Conservation (phyloP, 2,113 vertebrate genomes). For the Oxygymnocypris stewartii region DNA sequence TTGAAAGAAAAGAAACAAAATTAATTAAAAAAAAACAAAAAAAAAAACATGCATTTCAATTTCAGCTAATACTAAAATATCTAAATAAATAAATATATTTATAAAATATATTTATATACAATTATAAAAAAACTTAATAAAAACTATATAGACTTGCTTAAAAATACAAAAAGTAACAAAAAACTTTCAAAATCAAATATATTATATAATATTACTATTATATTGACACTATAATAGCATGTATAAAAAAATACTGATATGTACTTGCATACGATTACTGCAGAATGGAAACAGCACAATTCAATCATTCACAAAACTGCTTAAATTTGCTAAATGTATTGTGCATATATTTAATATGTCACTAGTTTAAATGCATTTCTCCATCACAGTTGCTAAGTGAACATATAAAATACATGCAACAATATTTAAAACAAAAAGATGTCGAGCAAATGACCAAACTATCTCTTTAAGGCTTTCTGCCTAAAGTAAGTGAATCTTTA, state of each 20-base stretch:
- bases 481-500: not conserved
- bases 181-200: too few species aligned
- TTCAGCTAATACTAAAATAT: too few species aligned
- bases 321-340: not conserved
- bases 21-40: not conserved
- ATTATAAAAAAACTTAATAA: not conserved
- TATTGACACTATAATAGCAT: not conserved
- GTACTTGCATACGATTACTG: not conserved
- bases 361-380: not conserved
- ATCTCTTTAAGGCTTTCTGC: not conserved
- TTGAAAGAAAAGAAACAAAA: too few species aligned
- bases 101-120: not conserved
- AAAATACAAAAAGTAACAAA: too few species aligned
- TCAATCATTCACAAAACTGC: not conserved
- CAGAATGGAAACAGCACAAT: not conserved
- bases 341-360: not conserved
- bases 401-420: not conserved
- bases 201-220: too few species aligned
- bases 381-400: not conserved
- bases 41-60: not conserved
- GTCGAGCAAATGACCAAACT: too few species aligned
- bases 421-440: not conserved
- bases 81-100: too few species aligned
- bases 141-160: too few species aligned
- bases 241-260: not conserved